These are phyloP conservation scores for Ciconia boyciana DNA, from an alignment of 2,113 vertebrate species.

Conservation along the genomic window DNA sequence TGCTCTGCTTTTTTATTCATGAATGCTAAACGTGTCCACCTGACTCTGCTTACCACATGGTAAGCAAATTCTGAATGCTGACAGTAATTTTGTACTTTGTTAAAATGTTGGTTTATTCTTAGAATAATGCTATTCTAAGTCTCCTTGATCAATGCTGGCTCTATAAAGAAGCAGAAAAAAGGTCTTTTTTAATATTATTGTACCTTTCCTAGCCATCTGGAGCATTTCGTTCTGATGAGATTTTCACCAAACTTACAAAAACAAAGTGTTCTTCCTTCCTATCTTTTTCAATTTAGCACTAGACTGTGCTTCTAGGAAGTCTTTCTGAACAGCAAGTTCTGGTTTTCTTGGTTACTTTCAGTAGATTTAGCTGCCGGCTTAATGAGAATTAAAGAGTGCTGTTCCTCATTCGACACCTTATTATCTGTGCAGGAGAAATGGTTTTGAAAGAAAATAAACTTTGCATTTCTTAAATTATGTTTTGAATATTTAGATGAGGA, in stretches of 20 bases:
- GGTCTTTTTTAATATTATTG: not conserved
- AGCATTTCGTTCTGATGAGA: not conserved
- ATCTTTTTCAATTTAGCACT: not conserved
- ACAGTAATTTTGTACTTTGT: not conserved
- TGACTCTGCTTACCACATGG: not conserved
- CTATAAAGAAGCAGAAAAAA: not conserved
- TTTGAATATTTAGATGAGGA: not conserved
- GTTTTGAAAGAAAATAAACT: not conserved
- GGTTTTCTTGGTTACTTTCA: not conserved
- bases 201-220: not conserved
- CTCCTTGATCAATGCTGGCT: not conserved
- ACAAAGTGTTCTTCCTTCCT: not conserved
- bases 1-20: not conserved
- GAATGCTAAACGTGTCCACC: not conserved
- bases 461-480: not conserved
- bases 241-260: not conserved
- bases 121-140: not conserved
- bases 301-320: not conserved
- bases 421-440: not conserved
- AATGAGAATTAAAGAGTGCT: not conserved
- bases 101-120: not conserved
- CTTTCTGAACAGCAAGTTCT: not conserved
- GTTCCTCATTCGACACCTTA: not conserved
- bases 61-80: not conserved
- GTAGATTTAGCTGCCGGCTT: not conserved